Evolutionary conservation across 2,113 vertebrate species (phyloP).

Genomic region (Sakesphorus luctuosus): DNA sequence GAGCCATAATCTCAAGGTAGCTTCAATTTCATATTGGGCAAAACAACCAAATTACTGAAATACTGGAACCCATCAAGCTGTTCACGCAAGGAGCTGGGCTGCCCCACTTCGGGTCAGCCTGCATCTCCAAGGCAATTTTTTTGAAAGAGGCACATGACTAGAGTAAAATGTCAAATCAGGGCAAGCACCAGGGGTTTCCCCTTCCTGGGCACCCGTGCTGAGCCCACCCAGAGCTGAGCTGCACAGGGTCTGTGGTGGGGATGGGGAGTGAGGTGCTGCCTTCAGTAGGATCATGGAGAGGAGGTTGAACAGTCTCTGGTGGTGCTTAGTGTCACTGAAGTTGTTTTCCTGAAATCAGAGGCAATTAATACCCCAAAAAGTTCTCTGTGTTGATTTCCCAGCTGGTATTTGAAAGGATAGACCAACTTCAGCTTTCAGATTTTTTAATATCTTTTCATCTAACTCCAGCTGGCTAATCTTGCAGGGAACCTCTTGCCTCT

Average conservation of each 20-base stretch:
- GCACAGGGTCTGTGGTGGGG: not conserved
- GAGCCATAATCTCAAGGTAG: not conserved
- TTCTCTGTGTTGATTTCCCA: not conserved
- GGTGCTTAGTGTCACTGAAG: rapidly evolving
- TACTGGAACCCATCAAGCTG: not conserved
- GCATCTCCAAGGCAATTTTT: not conserved
- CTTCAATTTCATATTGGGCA: not conserved
- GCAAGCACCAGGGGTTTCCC: not conserved
- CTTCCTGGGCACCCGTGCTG: rapidly evolving
- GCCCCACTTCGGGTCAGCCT: not conserved
- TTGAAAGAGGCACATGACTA: not conserved
- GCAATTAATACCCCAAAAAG: not conserved
- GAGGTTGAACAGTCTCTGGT: not conserved
- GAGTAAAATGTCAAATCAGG: not conserved
- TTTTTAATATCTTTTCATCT: not conserved
- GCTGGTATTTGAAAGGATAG: not conserved
- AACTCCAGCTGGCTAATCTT: not conserved
- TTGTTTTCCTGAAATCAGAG: not conserved
- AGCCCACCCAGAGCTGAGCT: not conserved
- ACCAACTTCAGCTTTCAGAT: not conserved
- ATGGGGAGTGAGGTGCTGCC: not conserved
- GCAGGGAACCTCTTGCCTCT: constrained; percentile 14
- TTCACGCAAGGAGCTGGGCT: rapidly evolving
- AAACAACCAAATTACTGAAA: not conserved
- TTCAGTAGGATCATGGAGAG: not conserved